Base-by-base conservation (phyloP, 23 tunicate genomes). In the Halocynthia aurantium region DNA sequence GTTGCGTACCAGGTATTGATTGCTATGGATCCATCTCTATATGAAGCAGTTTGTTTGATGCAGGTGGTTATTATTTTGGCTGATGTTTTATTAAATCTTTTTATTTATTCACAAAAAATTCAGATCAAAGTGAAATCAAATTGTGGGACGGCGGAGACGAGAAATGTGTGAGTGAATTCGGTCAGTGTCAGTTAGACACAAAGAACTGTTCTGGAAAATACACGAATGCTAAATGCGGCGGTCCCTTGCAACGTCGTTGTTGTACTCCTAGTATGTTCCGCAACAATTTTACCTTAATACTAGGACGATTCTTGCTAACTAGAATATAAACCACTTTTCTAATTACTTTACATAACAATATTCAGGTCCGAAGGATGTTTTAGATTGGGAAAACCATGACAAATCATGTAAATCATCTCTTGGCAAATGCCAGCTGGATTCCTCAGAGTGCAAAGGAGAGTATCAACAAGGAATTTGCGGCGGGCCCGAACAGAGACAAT, bases 401-500 rank as follows among this genome's bases (percentile, higher is more conserved):
- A 57, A 75, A 20, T 10, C 64, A 10, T 82, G 86, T 65, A 18
- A 51, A 19, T 62, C 50, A 22, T 57, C 66, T 8, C 62, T 72
- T 56, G 85, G 85, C 21, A 65, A 19, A 7, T 82, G 86, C 55
- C 86, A 82, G 61, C 67, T 50, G 22, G 49, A 61, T 8, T 53
- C 53, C 20, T 40, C 7, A 50, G 73, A 53, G 20, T 82, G 86
- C 74, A 50, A 74, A 62, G 86, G 86, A 11, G 55, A 21, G 20
- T 82, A 75, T 62, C 80, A 82, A 52, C 53, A 40, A 18, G 81
- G 81, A 52, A 74, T 75, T 7, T 82, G 86, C 49, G 86, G 86
- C 8, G 86, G 86, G 18, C 86, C 86, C 8, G 18, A 31, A 8
- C 57, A 63, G 21, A 61, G 86, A 75, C 80, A 63, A 52, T 82